phyloP scores from a whole-genome alignment of 2,888 invertebrate genomes.

The Spisula solida region DNA sequence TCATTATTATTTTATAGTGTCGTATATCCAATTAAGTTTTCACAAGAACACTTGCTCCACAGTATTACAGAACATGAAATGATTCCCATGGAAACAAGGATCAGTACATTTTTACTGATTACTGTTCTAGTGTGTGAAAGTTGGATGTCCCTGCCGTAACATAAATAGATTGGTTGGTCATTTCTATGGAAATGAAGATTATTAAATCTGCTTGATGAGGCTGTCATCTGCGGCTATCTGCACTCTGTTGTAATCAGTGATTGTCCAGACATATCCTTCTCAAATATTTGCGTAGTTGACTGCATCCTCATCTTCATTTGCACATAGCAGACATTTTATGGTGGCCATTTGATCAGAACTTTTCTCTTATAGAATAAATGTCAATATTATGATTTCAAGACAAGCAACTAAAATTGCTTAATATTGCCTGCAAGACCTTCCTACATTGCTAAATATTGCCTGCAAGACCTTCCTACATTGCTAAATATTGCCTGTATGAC shows the following conservation, averaged over 20 bases:
- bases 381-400: too few relatives aligned
- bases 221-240: background rate
- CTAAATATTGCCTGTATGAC: background rate
- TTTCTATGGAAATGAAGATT: background rate
- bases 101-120: conserved; percentile 8
- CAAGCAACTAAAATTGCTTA: background rate
- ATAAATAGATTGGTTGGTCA: conserved; percentile 19
- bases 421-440: background rate
- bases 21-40: too few relatives aligned
- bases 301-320: too few relatives aligned
- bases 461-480: background rate
- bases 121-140: background rate
- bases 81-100: conserved; percentile 1
- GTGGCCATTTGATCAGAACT: too few relatives aligned
- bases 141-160: background rate
- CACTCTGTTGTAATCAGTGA: background rate
- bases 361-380: too few relatives aligned
- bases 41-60: too few relatives aligned
- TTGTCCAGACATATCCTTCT: conserved; percentile 21
- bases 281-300: conserved; percentile 6
- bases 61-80: background rate
- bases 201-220: conserved; percentile 5
- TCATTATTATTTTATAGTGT: too few relatives aligned
- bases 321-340: too few relatives aligned
- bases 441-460: background rate